phyloP scores from a whole-genome alignment of 2,888 invertebrate species.

The Scrobipalpa costella region DNA sequence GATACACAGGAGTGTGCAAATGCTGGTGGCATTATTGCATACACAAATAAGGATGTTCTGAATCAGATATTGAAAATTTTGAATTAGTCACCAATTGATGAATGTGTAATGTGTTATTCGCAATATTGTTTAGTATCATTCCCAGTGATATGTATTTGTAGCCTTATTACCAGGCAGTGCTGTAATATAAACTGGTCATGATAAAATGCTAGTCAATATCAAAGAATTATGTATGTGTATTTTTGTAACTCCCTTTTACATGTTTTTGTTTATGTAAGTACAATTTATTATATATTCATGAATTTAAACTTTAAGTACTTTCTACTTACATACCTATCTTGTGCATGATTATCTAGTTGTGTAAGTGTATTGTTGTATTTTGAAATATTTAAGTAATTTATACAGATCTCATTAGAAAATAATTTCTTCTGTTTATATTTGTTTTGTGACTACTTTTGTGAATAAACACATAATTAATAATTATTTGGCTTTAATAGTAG shows the following conservation, averaged over 20 bases:
- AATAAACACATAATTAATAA: background rate
- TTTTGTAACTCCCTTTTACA: background rate
- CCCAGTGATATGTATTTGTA: background rate
- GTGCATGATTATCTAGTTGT: background rate
- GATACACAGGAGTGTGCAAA: constrained; percentile 65
- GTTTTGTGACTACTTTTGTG: background rate
- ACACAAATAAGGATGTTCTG: constrained; percentile 44
- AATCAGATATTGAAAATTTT: constrained; percentile 47
- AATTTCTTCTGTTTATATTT: background rate
- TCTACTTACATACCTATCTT: too few species aligned
- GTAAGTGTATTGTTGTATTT: background rate
- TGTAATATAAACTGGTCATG: background rate
- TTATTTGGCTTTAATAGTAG: too few species aligned
- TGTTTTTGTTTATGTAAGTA: background rate
- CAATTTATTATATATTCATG: background rate
- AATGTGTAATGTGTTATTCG: background rate
- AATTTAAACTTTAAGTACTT: too few species aligned
- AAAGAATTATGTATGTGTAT: background rate
- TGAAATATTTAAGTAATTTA: background rate
- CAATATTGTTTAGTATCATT: background rate
- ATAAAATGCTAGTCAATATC: background rate
- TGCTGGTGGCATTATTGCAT: constrained; percentile 66
- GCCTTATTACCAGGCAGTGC: background rate
- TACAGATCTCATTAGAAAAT: background rate
- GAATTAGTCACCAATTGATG: constrained; percentile 25